Base-by-base conservation (phyloP, 2,113 vertebrate species). In the Mustelus asterias region DNA sequence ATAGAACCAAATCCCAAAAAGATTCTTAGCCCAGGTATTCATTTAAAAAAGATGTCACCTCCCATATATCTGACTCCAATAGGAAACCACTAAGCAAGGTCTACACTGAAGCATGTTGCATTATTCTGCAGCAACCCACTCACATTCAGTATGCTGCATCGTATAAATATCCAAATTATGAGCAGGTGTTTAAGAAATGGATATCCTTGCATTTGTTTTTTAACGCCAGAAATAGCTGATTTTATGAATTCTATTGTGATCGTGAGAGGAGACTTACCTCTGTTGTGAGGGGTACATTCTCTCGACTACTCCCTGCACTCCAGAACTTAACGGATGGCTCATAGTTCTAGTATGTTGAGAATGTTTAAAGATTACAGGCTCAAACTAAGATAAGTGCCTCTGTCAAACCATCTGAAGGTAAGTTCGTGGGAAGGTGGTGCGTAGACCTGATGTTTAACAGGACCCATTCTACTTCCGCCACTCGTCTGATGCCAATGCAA, bases 331-430 rank as follows among this genome's bases (percentile, higher is more conserved):
- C 60, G 37, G 89, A 93, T 93, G 89, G 14, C 60, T 65, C 89
- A 65, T 93, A 65, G 89, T 93, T 93, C 60, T 18, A 65, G 60
- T 93, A 67, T 60, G 37, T 93, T 93, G 60, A 93, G 33, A 93
- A 67, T 65, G 60, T 65, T 60, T 93, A 37, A 93, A 93, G 60
- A 65, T 65, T 93, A 65, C 60, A 37, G n/a, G 58, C 89, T 93
- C 89, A 93, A 93, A 65, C 60, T 93, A 65, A 92, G 89, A 92
- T 92, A 92, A 93, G 89, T 93, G 89, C 89, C 89, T 93, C 89
- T 67, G 89, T 93, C 60, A 93, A 93, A 93, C 89, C 89, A 93
- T 63, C 60, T 44, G 89, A 60, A 92, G 54, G 16, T 63, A 63
- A 33, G 88, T 92, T 63, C 14, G 33, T 63, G 60, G 26, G 33